Evolutionary conservation across 1,140 invertebrate genomes (phyloP), one percentile per base, ranked within the genome.

Genomic region (Babylonia areolata): DNA sequence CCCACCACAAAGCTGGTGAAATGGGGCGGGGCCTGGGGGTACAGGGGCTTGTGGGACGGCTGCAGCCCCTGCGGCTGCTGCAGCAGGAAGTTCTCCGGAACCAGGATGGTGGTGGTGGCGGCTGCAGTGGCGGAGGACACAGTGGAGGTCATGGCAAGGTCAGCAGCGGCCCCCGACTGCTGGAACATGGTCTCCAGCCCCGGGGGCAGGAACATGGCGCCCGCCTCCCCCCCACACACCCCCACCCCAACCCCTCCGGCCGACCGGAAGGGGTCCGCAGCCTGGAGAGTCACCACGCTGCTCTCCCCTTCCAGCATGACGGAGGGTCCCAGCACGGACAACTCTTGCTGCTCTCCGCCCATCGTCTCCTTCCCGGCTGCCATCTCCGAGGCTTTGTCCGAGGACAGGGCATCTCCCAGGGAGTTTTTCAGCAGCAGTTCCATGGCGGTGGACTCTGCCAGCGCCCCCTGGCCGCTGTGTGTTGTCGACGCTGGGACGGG

Each of bases 1-100:
- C 82, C 82, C 37, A 84, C 69, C 23, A 84, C 69, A 33, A 84
- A 84, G 64, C 82, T 84, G 39, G 82, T 46, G 69, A 84, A 84
- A 23, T 84, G 82, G 17, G 40, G 75, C 17, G 73, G 82, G 11
- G n/a, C 37, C 58, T 84, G 81, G 2, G 35, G 81, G 51, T 82
- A 71, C 20, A 82, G 81, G 54, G 69, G 82, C 39, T 75, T 39
- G 28, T 84, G 82, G 82, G 71, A 40, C 5, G 46, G 39, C 51
- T 83, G 81, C 69, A 64, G 82, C 28, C 37, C 17, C 33, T 28
- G 33, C 20, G 39, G 82, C 3, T 58, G 46, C 17, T 84, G 82
- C 1, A 46, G 64, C n/a, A 84, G 40, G 28, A 73, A 73, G 64
- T 82, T 82, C 54, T 84, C 82, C 40, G 82, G 82, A 1, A 84